phyloP scores from a whole-genome alignment of 2,797 vertebrate species.

The Chelon auratus region DNA sequence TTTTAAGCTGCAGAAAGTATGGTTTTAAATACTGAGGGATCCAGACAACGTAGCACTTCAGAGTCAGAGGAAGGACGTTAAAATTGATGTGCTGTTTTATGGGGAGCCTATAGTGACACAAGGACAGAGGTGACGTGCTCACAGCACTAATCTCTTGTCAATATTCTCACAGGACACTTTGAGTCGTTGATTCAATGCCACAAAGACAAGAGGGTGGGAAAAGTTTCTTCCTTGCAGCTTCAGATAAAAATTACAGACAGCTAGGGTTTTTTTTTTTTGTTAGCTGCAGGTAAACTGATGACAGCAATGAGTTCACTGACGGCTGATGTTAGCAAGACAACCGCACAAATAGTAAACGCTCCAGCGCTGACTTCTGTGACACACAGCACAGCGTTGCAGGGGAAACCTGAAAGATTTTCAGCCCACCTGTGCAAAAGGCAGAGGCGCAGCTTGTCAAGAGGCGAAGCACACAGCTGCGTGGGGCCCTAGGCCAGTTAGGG shows the following conservation, averaged over 20 bases:
- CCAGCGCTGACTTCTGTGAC: slow-evolving; percentile 13
- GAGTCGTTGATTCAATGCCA: slow-evolving; percentile 32
- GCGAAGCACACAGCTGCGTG: no score
- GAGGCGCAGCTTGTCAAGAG: no score
- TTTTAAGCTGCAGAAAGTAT: slow-evolving; percentile 2
- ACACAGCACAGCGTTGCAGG: slow-evolving; percentile 1
- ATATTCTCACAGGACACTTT: slow-evolving; percentile 26
- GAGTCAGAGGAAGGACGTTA: slow-evolving; percentile 47
- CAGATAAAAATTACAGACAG: background rate
- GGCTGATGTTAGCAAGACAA: slow-evolving; percentile 2
- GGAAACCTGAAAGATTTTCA: slow-evolving; percentile 26
- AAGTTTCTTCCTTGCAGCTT: background rate
- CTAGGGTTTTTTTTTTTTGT: no score
- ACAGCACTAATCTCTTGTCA: slow-evolving; percentile 49
- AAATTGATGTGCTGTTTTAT: slow-evolving; percentile 54
- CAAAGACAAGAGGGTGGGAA: background rate
- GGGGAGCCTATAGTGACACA: slow-evolving; percentile 24
- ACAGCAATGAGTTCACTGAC: background rate
- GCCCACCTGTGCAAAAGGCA: slow-evolving; percentile 25
- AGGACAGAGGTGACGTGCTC: slow-evolving; percentile 40
- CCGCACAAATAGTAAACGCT: background rate
- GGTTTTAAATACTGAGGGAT: slow-evolving; percentile 8
- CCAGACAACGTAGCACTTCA: slow-evolving; percentile 14
- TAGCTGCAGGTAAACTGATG: background rate
- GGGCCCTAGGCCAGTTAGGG: no score